Base-by-base conservation (phyloP, 2,797 vertebrate species). In the Heterohyrax brucei region DNA sequence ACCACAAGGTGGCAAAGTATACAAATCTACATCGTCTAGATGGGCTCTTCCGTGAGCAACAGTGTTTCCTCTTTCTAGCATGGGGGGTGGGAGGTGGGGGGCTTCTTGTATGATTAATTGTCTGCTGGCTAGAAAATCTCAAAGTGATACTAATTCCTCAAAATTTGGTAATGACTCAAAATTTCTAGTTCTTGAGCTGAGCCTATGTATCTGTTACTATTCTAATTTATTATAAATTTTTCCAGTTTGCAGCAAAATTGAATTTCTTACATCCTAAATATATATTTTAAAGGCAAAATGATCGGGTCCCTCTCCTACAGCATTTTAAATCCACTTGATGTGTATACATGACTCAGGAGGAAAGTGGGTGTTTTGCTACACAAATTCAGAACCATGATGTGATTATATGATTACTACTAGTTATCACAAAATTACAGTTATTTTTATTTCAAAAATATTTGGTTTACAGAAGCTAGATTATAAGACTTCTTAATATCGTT, bases 1-100 rank as follows among this genome's bases (percentile, higher is more conserved):
- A 96, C 98, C 98, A 93, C 98, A 64, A 98, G 98, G 98, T 98
- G 98, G 98, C 98, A 97, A 97, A 97, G 97, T 83, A 83, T 78
- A 82, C 98, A 97, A 98, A 97, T 97, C 78, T 97, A 85, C 97
- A 89, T 94, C 48, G 22, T 91, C 79, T 66, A 75, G 77, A 79
- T 68, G 59, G 80, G 50, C 0, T 78, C 76, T 95, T 89, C 94
- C 64, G 14, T 50, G 66, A 88, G 79, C 90, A 66, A 93, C 86
- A 64, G 70, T 18, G 22, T 59, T 39, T 39, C n/a, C 44, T 10
- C 76, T 70, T 96, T 92, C 80, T 16, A 53, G 53, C 28, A 5
- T 85, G 93, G 80, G 89, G 80, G 50, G 68, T 6, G 88, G 76
- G 16, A 72, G 39, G 5, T 0, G n/a, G 53, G 19, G 19, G 21